Evolutionary conservation across 2,113 vertebrate genomes (phyloP).

Genomic region (Perccottus glenii): DNA sequence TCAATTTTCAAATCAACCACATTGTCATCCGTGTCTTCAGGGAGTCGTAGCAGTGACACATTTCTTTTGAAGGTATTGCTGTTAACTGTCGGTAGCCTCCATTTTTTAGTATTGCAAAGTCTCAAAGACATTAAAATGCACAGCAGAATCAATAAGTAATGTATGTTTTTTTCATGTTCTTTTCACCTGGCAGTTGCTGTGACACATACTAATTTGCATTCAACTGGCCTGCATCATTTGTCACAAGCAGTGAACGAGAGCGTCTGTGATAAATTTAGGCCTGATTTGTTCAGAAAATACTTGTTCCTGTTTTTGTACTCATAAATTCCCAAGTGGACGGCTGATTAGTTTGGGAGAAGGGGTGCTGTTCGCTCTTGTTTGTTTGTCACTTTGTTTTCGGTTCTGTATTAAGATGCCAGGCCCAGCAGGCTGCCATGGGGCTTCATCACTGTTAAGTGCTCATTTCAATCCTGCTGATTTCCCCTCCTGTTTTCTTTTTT

Average conservation of each 20-base stretch:
- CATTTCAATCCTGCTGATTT: slow-evolving; percentile 73
- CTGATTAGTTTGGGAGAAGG: slow-evolving; percentile 69
- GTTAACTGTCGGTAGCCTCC: slow-evolving; percentile 46
- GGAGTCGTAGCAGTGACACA: slow-evolving; percentile 45
- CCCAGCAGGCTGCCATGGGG: slow-evolving; percentile 68
- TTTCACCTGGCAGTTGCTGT: slow-evolving; percentile 12
- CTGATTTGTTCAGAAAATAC: slow-evolving; percentile 51
- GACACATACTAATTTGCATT: slow-evolving; percentile 10
- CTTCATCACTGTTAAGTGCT: slow-evolving; percentile 79
- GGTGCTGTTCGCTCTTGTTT: slow-evolving; percentile 56
- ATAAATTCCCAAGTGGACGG: slow-evolving; percentile 61
- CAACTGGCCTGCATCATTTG: slow-evolving; percentile 17
- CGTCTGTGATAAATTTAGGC: slow-evolving; percentile 23
- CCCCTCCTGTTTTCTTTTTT: slow-evolving; percentile 50
- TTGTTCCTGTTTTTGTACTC: slow-evolving; percentile 41
- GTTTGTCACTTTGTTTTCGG: slow-evolving; percentile 72
- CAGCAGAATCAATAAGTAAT: no score
- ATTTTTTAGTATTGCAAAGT: slow-evolving; percentile 48
- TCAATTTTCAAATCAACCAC: slow-evolving; percentile 73
- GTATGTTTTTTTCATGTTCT: no score
- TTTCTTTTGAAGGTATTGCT: slow-evolving; percentile 60
- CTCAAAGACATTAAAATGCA: slow-evolving; percentile 31
- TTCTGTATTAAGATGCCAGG: slow-evolving; percentile 63
- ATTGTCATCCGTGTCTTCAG: slow-evolving; percentile 64
- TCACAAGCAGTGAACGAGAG: slow-evolving; percentile 12